Evolutionary conservation across 2,888 invertebrate genomes (phyloP), one percentile per base, ranked within the genome.

Genomic region (Hermaeophaga mercurialis): DNA sequence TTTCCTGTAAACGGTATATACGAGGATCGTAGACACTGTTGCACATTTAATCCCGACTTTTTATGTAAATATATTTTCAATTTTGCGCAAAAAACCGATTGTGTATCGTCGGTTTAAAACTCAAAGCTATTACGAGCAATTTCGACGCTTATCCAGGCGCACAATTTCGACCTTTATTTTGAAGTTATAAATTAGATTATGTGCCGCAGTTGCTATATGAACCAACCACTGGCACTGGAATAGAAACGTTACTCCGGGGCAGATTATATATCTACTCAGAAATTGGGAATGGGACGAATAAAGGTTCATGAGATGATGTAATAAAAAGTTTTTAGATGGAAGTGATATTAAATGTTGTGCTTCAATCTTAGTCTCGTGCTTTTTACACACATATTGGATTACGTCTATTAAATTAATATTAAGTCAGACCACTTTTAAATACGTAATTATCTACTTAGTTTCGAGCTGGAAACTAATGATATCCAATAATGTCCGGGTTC

Each of bases 151-250:
- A 52, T 41, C 33, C 22, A 52, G 24, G 11, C 52, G 52, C 14
- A 52, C 55, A 55, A 55, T 55, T 55, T 48, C 22, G 18, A 15
- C 31, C 34, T 55, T 55, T 36, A 48, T 48, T 48, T 48, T 55
- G 17, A 11, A 47, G 39, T 45, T 55, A 48, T 48, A 55, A 48
- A 55, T 55, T 44, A 33, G 36, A 55, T 55, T 55, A 47, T 41
- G 12, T 52, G 33, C 39, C 28, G 39, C 24, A 18, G 41, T 33
- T 43, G 52, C 24, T 52, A 52, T 52, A 52, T 52, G 52, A 52
- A 24, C 43, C 34, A 49, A 18, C 34, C 36, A 36, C 11, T 11
- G 36, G 18, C 36, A 36, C 5, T 9, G 36, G 18, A 39, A 48
- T 38, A 39, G 38, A 26, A 48, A 48, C 39, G 38, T 38, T 48